A percentile compares a stretch with the other conserved stretches of the same genome.
These are phyloP conservation scores for Manis crassicaudata DNA, from an alignment of 2,797 vertebrate genomes.

Conservation along the genomic window DNA sequence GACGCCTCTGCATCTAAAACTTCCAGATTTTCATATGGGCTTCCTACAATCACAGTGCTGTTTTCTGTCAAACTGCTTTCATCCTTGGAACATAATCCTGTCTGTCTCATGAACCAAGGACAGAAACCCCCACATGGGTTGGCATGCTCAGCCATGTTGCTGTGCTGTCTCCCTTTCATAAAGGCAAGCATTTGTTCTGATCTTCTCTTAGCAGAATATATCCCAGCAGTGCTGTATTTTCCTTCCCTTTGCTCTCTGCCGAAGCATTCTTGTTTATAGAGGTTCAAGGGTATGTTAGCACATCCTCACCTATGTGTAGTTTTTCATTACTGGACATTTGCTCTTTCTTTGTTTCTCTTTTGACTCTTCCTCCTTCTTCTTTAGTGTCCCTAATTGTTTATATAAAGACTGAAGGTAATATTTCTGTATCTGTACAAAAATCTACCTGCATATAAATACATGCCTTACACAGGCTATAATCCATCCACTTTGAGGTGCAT, in stretches of 20 bases:
- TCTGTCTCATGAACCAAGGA: not conserved
- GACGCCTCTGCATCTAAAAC: not conserved
- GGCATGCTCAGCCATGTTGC: not conserved
- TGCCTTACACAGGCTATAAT: not conserved
- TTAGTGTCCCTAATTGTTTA: not conserved
- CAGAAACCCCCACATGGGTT: not conserved
- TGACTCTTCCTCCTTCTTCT: not conserved
- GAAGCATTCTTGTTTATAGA: not conserved
- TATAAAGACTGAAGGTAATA: not conserved
- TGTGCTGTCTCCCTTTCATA: not conserved
- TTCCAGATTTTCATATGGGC: slow-evolving; percentile 56
- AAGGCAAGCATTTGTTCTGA: slow-evolving; percentile 49
- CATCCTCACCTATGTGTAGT: not conserved
- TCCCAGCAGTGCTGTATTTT: not conserved
- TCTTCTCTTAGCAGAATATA: slow-evolving; percentile 34
- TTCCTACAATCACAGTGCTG: not conserved
- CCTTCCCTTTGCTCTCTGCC: not conserved
- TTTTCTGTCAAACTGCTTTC: slow-evolving; percentile 43
- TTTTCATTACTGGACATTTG: not conserved
- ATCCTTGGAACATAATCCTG: not conserved
- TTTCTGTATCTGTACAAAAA: not conserved
- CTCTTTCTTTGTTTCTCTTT: not conserved
- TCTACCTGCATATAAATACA: not conserved
- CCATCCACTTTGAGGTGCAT: not conserved
- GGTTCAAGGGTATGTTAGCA: not conserved